Evolutionary conservation across 2,113 vertebrate species (phyloP).

Genomic region (Coregonus clupeaformis): DNA sequence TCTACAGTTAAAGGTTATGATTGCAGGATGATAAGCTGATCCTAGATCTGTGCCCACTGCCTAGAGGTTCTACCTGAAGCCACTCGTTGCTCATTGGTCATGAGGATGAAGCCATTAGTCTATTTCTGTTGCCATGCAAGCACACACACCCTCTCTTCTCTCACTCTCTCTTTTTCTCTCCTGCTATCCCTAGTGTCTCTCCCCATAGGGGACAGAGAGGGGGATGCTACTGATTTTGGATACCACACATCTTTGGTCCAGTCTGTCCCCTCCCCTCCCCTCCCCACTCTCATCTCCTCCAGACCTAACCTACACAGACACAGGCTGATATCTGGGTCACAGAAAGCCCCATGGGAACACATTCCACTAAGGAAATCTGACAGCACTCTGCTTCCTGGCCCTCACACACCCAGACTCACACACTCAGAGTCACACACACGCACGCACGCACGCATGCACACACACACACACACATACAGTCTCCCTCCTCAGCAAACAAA

Average conservation of each 20-base stretch:
- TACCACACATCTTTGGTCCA: constrained; percentile 45
- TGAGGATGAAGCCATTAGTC: too few species aligned
- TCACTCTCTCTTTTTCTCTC: constrained; percentile 7
- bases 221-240: constrained; percentile 24
- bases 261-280: constrained; percentile 39
- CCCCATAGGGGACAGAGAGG: not conserved
- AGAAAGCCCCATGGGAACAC: constrained; percentile 62
- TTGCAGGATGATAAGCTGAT: not conserved
- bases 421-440: too few species aligned
- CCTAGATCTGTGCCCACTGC: not conserved
- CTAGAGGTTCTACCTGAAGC: not conserved
- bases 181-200: constrained; percentile 15
- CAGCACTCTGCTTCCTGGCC: constrained; percentile 60
- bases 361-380: constrained; percentile 71
- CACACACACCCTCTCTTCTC: not conserved
- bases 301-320: constrained; percentile 21
- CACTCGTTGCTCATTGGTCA: not conserved
- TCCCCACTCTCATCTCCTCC: constrained; percentile 32
- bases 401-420: constrained; percentile 19
- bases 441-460: constrained; percentile 33
- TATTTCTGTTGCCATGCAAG: not conserved
- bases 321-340: constrained; percentile 72
- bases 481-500: constrained; percentile 30
- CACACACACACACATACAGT: constrained; percentile 22
- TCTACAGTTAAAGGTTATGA: too few species aligned